A percentile compares a stretch with the other conserved stretches of the same genome.
Conservation (phyloP, 2,888 invertebrate species). For the Yponomeuta sedellus region DNA sequence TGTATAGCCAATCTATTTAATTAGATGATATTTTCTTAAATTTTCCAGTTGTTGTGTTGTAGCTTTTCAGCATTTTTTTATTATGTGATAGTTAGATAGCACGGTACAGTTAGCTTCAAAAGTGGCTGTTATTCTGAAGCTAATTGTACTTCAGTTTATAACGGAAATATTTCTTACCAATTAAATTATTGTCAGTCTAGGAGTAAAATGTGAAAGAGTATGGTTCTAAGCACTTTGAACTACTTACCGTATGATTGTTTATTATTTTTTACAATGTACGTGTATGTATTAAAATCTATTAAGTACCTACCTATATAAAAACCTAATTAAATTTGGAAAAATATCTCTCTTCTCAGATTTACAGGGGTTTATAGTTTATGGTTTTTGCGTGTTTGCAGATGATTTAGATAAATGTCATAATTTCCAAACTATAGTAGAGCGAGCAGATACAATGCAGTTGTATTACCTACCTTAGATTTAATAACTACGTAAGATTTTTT, state of each 20-base stretch:
- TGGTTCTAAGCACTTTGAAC: background rate
- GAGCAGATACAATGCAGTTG: too few species aligned
- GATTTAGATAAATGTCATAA: too few species aligned
- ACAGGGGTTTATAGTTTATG: too few species aligned
- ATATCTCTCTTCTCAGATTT: too few species aligned
- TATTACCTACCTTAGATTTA: too few species aligned
- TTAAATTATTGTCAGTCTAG: too few species aligned
- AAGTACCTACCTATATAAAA: too few species aligned
- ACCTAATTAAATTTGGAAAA: too few species aligned
- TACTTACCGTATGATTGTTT: background rate
- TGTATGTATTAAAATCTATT: background rate
- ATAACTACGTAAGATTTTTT: too few species aligned
- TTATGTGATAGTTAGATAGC: background rate
- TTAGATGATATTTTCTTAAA: background rate
- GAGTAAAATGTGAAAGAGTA: background rate
- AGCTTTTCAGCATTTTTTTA: background rate
- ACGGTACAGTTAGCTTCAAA: background rate
- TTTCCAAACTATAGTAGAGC: too few species aligned
- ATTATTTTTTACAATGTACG: background rate
- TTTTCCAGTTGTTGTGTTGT: background rate
- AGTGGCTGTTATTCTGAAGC: background rate
- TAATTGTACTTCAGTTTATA: too few species aligned
- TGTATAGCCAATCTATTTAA: background rate
- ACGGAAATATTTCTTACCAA: background rate
- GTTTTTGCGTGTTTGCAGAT: too few species aligned